Evolutionary conservation across 2,888 invertebrate species (phyloP).

Genomic region (Dolichopus griseipennis): DNA sequence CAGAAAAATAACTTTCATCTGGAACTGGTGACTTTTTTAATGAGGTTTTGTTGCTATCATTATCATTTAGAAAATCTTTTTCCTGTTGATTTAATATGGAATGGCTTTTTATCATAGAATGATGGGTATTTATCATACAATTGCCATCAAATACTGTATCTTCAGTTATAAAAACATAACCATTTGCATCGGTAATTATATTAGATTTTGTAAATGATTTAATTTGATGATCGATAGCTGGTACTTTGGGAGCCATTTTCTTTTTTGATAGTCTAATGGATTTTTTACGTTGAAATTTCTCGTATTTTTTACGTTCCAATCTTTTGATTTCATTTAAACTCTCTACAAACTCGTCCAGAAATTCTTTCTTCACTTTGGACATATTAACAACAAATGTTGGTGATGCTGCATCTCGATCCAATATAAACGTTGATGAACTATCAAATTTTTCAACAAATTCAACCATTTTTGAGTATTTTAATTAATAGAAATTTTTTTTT

Average conservation of each 20-base stretch:
- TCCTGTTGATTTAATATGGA: not conserved
- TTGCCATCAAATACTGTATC: no score
- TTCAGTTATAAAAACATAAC: no score
- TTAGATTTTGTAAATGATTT: no score
- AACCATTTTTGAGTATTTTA: no score
- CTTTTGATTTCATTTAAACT: not conserved
- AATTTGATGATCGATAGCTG: no score
- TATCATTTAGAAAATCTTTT: not conserved
- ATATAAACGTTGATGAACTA: no score
- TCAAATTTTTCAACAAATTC: no score
- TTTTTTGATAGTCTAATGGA: no score
- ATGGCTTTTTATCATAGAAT: not conserved
- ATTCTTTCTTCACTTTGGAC: not conserved
- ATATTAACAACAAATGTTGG: not conserved
- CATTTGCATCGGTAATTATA: no score
- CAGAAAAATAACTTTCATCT: not conserved
- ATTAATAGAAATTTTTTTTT: no score
- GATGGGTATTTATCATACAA: not conserved
- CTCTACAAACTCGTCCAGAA: not conserved
- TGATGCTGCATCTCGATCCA: not conserved
- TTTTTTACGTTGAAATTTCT: not conserved
- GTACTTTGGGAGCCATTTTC: no score
- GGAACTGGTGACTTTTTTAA: not conserved
- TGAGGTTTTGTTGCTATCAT: not conserved
- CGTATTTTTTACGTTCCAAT: not conserved